Evolutionary conservation across 2,888 invertebrate species (phyloP).

Genomic region (Anodontia alba): DNA sequence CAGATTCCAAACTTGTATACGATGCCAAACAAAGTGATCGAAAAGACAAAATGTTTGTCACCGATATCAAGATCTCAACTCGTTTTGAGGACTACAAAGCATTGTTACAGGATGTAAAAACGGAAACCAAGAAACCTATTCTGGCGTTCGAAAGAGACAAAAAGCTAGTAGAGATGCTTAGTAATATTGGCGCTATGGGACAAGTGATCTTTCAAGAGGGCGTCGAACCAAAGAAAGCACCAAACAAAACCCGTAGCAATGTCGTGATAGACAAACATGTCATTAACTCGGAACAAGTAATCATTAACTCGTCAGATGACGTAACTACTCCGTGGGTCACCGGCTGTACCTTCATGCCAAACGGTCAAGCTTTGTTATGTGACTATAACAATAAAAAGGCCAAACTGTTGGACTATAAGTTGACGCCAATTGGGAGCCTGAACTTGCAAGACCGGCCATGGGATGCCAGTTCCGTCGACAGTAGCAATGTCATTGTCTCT

Average conservation of each 20-base stretch:
- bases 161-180: background rate
- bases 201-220: background rate
- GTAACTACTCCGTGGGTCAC: background rate
- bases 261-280: background rate
- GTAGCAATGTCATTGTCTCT: background rate
- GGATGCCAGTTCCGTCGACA: background rate
- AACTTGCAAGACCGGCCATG: background rate
- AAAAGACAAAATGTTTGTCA: background rate
- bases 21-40: background rate
- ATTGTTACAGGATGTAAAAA: background rate
- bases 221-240: background rate
- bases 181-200: background rate
- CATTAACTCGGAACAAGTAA: background rate
- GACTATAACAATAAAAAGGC: background rate
- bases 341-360: background rate
- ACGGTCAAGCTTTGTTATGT: background rate
- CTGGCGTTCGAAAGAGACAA: background rate
- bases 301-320: background rate
- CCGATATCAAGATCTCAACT: background rate
- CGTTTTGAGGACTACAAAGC: background rate
- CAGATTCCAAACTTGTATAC: background rate
- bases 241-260: too few relatives aligned
- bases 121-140: background rate
- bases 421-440: background rate
- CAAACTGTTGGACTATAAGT: background rate